Base-by-base conservation (phyloP, 1,140 invertebrate species). In the Heliothis subflexa region DNA sequence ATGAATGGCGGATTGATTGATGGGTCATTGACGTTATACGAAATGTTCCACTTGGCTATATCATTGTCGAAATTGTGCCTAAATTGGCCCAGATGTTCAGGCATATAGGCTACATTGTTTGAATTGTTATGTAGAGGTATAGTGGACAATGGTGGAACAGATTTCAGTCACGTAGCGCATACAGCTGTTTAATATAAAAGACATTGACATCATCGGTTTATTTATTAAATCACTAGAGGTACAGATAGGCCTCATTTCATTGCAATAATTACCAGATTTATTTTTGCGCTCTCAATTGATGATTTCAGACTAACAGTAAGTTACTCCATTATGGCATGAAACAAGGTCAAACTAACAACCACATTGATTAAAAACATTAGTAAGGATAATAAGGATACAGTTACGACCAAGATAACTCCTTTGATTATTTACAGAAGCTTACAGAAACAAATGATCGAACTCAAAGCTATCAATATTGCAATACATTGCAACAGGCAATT, bases 1-100 rank as follows among this genome's bases (percentile, higher is more conserved):
- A 66, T 71, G 62, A 82, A 81, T 83, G 78, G 78, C 54, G 74
- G 78, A 81, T 73, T 76, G 72, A 85, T 86, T 89, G 85, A 85
- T 82, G 76, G 85, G 61, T 85, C 86, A 86, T 86, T 87, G 87
- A 87, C 84, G 81, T 85, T 75, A 79, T 80, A 78, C 74, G 62
- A 86, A 85, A 83, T 80, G 82, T 83, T 81, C 81, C 80, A 78
- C 82, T 79, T 80, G 66, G 73, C 81, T 49, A 81, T 84, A 85
- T 86, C 72, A 66, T 74, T 55, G 66, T 68, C 77, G 75, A 78
- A 52, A 73, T 68, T 74, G 79, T 73, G 64, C 75, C 62, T 77
- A 77, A 77, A 77, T 77, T 77, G 74, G 74, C 33, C 61, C 74
- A 77, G 45, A 68, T 77, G 74, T 68, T 77, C 40, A 68, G 74